Percentiles rank a stretch among this genome's conserved stretches.
Evolutionary conservation across 2,113 vertebrate species (phyloP).

Genomic region (Petrocephalus microphthalmus): DNA sequence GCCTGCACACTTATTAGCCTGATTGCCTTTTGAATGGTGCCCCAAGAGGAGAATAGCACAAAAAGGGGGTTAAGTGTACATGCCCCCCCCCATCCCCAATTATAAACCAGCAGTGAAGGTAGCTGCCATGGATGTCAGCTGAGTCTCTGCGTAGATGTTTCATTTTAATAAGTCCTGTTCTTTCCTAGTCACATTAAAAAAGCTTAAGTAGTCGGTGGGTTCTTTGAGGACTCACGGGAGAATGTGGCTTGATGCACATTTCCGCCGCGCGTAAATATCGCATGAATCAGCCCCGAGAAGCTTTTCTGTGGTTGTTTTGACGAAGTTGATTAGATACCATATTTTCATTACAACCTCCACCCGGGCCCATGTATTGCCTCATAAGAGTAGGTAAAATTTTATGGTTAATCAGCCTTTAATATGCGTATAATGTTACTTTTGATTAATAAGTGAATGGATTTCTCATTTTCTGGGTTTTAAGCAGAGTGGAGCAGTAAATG

Average conservation of each 20-base stretch:
- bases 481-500: not conserved
- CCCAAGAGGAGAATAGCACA: not conserved
- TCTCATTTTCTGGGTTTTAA: not conserved
- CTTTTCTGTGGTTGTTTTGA: not conserved
- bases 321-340: not conserved
- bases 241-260: not conserved
- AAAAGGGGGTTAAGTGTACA: not conserved
- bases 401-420: not conserved
- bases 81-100: not conserved
- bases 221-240: not conserved
- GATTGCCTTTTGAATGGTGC: not conserved
- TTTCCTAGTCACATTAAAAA: not conserved
- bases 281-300: not conserved
- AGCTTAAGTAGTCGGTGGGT: not conserved
- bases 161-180: not conserved
- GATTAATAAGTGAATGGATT: not conserved
- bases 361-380: not conserved
- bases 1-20: not conserved
- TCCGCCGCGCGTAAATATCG: not conserved
- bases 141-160: not conserved
- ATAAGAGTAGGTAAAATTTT: not conserved
- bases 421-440: not conserved
- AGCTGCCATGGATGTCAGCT: not conserved
- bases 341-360: not conserved
- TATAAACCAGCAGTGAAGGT: not conserved